Base-by-base conservation (phyloP, 2,888 invertebrate species). In the Lasioglossum vierecki region DNA sequence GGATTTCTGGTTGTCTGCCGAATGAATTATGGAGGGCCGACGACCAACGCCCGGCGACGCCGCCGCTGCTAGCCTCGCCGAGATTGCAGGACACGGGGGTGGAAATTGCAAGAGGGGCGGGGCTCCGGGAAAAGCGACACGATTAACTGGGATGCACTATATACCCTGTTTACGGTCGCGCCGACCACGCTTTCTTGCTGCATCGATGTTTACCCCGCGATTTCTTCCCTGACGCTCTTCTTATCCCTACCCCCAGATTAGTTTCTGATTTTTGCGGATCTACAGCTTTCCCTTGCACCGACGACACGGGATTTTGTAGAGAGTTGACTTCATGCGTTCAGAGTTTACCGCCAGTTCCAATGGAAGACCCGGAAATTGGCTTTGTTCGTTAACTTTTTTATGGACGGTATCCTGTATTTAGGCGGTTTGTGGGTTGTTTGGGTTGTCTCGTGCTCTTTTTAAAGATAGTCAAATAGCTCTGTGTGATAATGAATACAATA, bases 1-100 rank as follows among this genome's bases (percentile, higher is more conserved):
- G 92, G 92, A 93, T 92, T 93, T 93, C 93, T 92, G 92, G 91
- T 91, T 92, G 92, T 90, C 93, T 86, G 88, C 89, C 86, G 88
- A 89, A 90, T 92, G 91, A 92, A 92, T 92, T 92, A 92, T 90
- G 88, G 90, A 88, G 88, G 88, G 89, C 86, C 89, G 89, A 79
- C 90, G 89, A 87, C 88, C 88, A 89, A 84, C 90, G 86, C 83
- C 87, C 82, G 84, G 82, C 85, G 84, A 80, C 85, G 82, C 80
- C 79, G 79, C 76, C 76, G 66, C 80, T 66, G 76, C 80, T 79
- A 60, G 77, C 84, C 83, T 70, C 76, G 78, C 53, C 83, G 88
- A 90, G 85, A 89, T 88, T 90, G 86, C 84, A 76, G 76, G 70
- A 30, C 78, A 30, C 79, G 76, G 60, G 76, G 78, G 72, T 88